phyloP scores from a whole-genome alignment of 1,140 invertebrate species.

The Ceratina australensis region DNA sequence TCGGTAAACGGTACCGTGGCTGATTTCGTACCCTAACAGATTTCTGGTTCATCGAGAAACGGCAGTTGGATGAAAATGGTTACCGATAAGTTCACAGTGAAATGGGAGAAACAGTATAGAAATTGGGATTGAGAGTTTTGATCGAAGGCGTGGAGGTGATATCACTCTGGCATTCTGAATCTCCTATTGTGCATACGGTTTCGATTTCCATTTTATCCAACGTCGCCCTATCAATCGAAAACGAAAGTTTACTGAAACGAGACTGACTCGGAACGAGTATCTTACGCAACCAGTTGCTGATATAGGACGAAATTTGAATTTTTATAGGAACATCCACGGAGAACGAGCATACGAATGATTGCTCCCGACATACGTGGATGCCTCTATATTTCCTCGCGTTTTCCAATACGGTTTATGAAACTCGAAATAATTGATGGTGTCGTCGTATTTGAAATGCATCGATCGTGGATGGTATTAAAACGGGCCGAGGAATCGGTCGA shows the following conservation, averaged over 20 bases:
- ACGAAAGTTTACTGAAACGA: constrained; percentile 8
- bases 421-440: too few species aligned
- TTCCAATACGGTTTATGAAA: too few species aligned
- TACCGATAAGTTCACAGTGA: background rate
- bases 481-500: too few species aligned
- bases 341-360: background rate
- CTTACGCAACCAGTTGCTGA: background rate
- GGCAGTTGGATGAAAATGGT: too few species aligned
- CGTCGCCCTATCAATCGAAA: constrained; percentile 12
- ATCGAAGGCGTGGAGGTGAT: too few species aligned
- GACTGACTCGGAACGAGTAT: background rate
- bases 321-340: constrained; percentile 21
- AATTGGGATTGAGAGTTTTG: background rate
- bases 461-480: too few species aligned
- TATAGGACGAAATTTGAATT: constrained; percentile 38
- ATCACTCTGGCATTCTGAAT: too few species aligned
- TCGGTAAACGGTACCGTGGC: too few species aligned
- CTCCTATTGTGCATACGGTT: background rate
- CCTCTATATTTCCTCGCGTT: background rate
- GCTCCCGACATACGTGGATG: background rate
- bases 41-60: too few species aligned
- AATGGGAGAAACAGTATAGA: background rate
- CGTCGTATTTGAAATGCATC: too few species aligned
- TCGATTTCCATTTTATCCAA: constrained; percentile 13
- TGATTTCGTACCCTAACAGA: too few species aligned